Evolutionary conservation across 2,888 invertebrate genomes (phyloP).

Genomic region (Heteromyza rotundicornis): DNA sequence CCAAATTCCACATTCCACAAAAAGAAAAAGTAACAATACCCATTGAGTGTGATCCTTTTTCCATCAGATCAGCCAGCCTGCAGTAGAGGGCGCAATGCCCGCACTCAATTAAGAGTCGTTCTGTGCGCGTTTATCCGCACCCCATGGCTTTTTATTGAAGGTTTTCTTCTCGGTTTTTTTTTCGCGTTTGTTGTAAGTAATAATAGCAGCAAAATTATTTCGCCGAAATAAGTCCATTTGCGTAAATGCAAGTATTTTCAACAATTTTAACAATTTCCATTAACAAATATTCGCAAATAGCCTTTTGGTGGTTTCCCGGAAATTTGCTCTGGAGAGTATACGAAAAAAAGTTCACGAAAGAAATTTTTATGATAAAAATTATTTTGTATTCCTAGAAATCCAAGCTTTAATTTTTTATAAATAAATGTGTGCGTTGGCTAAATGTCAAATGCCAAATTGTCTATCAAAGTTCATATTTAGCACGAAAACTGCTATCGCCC

Average conservation of each 20-base stretch:
- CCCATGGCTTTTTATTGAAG: constrained; percentile 5
- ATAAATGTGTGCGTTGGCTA: too few relatives aligned
- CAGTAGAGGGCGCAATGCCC: constrained; percentile 14
- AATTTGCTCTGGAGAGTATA: background rate
- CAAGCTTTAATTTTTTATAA: too few relatives aligned
- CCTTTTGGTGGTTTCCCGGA: constrained; percentile 49
- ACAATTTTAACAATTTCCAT: constrained; percentile 58
- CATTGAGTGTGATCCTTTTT: background rate
- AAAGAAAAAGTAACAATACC: too few relatives aligned
- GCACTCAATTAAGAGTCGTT: constrained; percentile 46
- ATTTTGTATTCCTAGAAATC: too few relatives aligned
- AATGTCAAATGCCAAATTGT: too few relatives aligned
- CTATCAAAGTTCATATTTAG: too few relatives aligned
- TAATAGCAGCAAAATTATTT: constrained; percentile 3
- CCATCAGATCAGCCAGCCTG: background rate
- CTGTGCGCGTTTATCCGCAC: constrained; percentile 9
- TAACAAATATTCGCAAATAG: constrained; percentile 56
- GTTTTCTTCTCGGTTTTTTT: background rate
- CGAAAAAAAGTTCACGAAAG: too few relatives aligned
- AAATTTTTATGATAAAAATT: too few relatives aligned
- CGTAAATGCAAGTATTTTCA: constrained; percentile 38
- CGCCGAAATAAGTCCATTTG: constrained; percentile 37
- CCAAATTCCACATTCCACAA: too few relatives aligned
- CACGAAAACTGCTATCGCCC: too few relatives aligned
- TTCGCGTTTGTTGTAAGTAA: background rate